Evolutionary conservation across 1,140 invertebrate species (phyloP), one percentile per base, ranked within the genome.

Genomic region (Ostrea edulis): DNA sequence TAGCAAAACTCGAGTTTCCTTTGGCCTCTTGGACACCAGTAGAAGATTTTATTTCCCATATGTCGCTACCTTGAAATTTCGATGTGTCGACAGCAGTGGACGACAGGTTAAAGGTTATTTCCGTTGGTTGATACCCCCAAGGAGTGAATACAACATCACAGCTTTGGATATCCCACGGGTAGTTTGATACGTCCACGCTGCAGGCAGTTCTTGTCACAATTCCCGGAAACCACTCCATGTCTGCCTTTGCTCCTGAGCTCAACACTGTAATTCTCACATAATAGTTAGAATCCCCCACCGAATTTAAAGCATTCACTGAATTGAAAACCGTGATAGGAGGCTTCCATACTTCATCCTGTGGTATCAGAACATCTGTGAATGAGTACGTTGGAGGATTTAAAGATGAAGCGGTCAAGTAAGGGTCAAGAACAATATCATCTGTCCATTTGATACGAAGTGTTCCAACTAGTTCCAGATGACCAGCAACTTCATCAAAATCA

Each of bases 91-190:
- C 68, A 53, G 53, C 29, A n/a, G 54, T 85, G 0, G 54, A 55
- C 25, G 35, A 84, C 8, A 71, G 12, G 4, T 85, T 65, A 54
- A 90, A 88, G 25, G 82, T 82, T 8, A 88, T 71, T 53, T 88
- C 85, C 0, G 71, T 53, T 77, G 85, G 35, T 11, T 20, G 77
- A 35, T 87, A 87, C 2, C 85, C 62, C 83, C 87, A 81, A 35
- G 87, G 85, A n/a, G 85, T 85, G 17, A 90, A 85, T 53, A 71
- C 62, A 8, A 90, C 35, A 9, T 84, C 77, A 68, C 89, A 90
- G 35, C 51, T 71, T 51, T 90, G 89, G 29, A 55, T 87, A 44
- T 90, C 89, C 83, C 87, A 90, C 0, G 89, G 89, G 29, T 83
- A 90, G n/a, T 86, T 84, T n/a, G 81, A 86, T 7, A 86, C 85